Evolutionary conservation across 2,888 invertebrate species (phyloP), one percentile per base, ranked within the genome.

Genomic region (Limenitis camilla): DNA sequence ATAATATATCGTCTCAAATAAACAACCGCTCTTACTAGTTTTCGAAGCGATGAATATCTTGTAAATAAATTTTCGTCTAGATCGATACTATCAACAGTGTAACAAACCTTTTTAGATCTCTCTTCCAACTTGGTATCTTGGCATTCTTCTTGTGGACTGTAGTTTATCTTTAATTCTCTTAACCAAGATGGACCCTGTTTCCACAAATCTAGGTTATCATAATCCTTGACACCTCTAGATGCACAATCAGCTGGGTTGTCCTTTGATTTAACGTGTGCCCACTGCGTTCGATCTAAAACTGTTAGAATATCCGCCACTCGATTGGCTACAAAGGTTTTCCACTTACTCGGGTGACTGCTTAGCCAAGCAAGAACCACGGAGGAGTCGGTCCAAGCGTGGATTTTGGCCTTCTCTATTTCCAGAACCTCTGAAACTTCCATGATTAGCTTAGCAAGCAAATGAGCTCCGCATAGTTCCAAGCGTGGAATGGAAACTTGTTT

Each of bases 161-260:
- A 52, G 2, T 27, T 29, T 3, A 49, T 43, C 5, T n/a, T 39
- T 29, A 49, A 31, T 8, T 42, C 19, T 7, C 38, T 32, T 36
- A 64, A 39, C 49, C 50, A 60, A 6, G 11, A 8, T n/a, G 64
- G 62, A n/a, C 61, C 64, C n/a, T 38, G 6, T 5, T 27, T 27
- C 64, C 64, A 64, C 28, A 61, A 40, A 6, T 42, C 29, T 5
- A 39, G 9, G 5, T 49, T 6, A 6, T 30, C 8, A 6, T 58
- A 48, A 6, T 55, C 55, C 6, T 9, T 4, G 8, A 61, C 6
- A 4, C 67, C 65, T 11, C 68, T 52, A 9, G 69, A 66, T 1
- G 67, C 66, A 33, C 52, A 58, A 51, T 71, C 68, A 0, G 66
- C 67, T 2, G 67, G 66, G 46, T 68, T 69, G 4, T 65, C 41